phyloP scores from a whole-genome alignment of 1,140 invertebrate genomes.

The Andrena cerasifolii region DNA sequence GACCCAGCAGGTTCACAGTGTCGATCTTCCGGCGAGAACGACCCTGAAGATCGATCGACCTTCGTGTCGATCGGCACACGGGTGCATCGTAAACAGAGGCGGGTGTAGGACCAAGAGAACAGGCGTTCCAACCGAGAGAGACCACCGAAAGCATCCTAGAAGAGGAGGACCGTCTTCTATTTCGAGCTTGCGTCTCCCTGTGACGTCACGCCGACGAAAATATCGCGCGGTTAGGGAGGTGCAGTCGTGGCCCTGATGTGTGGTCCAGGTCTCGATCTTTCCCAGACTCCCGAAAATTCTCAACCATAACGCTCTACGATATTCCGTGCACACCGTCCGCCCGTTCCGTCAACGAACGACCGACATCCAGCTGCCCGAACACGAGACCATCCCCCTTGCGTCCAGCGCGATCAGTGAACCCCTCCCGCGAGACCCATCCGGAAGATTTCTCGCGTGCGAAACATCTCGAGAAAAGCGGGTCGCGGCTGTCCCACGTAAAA shows the following conservation, averaged over 20 bases:
- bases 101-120: constrained; percentile 56
- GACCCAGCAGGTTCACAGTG: not conserved
- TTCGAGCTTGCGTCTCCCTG: constrained; percentile 72
- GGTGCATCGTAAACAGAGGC: constrained; percentile 69
- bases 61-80: constrained; percentile 43
- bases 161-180: constrained; percentile 76
- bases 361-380: not conserved
- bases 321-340: not conserved
- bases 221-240: constrained; percentile 77
- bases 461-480: constrained; percentile 56
- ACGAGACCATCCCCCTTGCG: not conserved
- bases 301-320: constrained; percentile 32
- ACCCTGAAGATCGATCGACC: constrained; percentile 62
- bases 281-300: constrained; percentile 76
- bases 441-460: constrained; percentile 34
- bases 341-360: not conserved
- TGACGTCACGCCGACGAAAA: constrained; percentile 81
- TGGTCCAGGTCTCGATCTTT: constrained; percentile 78
- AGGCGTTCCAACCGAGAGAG: constrained; percentile 45
- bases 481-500: constrained; percentile 57
- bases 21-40: constrained; percentile 18
- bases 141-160: constrained; percentile 73
- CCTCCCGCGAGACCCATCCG: constrained; percentile 32
- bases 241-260: constrained; percentile 67
- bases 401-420: constrained; percentile 21